Percentiles rank a stretch among this genome's conserved stretches.
Conservation (phyloP, 35 echinoderm and acorn worm species). For the Eucidaris tribuloides region DNA sequence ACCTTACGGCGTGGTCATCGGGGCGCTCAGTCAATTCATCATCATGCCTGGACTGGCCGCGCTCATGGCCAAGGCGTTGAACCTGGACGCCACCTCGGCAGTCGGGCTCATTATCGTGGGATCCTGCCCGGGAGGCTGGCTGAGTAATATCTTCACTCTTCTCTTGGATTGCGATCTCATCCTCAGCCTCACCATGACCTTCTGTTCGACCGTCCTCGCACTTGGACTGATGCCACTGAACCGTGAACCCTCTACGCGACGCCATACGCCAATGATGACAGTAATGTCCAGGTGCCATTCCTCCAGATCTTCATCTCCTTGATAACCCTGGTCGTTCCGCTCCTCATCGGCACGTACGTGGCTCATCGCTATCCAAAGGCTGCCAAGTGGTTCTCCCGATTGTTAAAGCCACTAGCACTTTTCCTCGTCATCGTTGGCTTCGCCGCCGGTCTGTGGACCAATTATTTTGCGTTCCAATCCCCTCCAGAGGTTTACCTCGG, state of each 20-base stretch:
- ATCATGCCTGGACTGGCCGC: conserved; percentile 57
- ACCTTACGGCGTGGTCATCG: conserved; percentile 54
- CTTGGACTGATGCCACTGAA: conserved; percentile 69
- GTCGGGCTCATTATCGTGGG: conserved; percentile 54
- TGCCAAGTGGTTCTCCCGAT: background rate
- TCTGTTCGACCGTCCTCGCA: conserved; percentile 57
- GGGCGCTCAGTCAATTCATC: conserved; percentile 57
- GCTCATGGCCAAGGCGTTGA: conserved; percentile 25
- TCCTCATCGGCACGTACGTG: conserved; percentile 1
- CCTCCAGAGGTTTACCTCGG: conserved; percentile 10
- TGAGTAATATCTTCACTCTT: conserved; percentile 70
- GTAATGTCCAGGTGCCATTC: background rate
- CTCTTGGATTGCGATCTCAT: conserved; percentile 65
- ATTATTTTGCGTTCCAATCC: conserved; percentile 26
- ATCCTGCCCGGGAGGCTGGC: conserved; percentile 69
- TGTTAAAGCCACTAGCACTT: background rate
- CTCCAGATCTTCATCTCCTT: background rate
- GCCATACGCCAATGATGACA: conserved; percentile 16
- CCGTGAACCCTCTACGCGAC: conserved; percentile 47
- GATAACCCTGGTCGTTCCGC: conserved; percentile 1
- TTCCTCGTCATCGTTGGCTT: conserved; percentile 18
- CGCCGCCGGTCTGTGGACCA: conserved; percentile 5
- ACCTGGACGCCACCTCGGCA: conserved; percentile 31
- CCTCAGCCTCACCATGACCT: conserved; percentile 75
- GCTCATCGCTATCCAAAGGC: background rate